These are phyloP conservation scores for Periparus ater DNA, from an alignment of 2,797 vertebrate species.

Conservation along the genomic window DNA sequence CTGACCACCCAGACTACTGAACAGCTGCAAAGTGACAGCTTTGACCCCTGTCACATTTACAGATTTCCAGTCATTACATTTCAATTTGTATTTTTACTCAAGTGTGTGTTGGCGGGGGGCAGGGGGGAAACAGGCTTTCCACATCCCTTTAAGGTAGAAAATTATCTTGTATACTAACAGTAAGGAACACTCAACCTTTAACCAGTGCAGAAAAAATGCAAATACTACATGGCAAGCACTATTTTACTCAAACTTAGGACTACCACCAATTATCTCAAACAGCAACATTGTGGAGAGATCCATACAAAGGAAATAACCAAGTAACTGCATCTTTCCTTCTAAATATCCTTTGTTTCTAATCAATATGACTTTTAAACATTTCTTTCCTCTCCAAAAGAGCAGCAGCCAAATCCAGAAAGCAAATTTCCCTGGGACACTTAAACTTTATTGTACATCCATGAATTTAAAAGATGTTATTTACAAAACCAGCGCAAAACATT, in stretches of 20 bases:
- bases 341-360: background rate
- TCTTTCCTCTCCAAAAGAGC: background rate
- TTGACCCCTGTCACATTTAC: background rate
- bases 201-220: background rate
- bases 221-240: background rate
- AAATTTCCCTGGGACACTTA: background rate
- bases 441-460: conserved; percentile 11
- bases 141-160: background rate
- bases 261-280: background rate
- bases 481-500: background rate
- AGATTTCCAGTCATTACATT: background rate
- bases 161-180: background rate
- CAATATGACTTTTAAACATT: background rate
- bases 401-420: background rate
- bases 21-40: background rate
- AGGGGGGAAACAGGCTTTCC: background rate
- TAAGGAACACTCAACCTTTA: background rate
- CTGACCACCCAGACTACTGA: background rate
- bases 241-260: background rate
- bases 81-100: background rate
- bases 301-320: background rate
- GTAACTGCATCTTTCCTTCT: background rate
- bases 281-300: background rate
- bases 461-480: background rate
- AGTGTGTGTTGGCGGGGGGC: rapidly evolving